Percentiles rank a stretch among this genome's conserved stretches.
Conservation (phyloP, 2,797 vertebrate species). For the Urophycis tenuis region DNA sequence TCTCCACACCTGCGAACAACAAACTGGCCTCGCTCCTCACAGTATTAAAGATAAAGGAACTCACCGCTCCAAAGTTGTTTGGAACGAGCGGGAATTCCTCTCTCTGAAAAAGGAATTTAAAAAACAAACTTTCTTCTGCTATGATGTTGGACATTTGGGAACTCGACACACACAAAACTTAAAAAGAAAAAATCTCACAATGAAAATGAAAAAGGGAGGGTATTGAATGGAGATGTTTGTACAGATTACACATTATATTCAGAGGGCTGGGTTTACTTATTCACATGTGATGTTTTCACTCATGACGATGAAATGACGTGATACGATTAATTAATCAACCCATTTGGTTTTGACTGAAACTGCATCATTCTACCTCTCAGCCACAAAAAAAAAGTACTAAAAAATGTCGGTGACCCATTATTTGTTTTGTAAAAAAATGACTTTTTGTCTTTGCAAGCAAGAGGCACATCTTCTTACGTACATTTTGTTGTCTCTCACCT, state of each 20-base stretch:
- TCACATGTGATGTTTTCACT: constrained; percentile 65
- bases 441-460: constrained; percentile 64
- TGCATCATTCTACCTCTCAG: constrained; percentile 85
- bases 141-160: constrained; percentile 73
- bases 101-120: constrained; percentile 33
- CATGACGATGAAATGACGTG: constrained; percentile 61
- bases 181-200: constrained; percentile 63
- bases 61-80: constrained; percentile 46
- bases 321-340: constrained; percentile 61
- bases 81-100: constrained; percentile 55
- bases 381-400: constrained; percentile 60
- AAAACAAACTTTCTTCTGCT: constrained; percentile 63
- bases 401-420: constrained; percentile 65
- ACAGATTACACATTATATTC: constrained; percentile 71
- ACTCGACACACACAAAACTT: constrained; percentile 61
- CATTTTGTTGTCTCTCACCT: constrained; percentile 70
- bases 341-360: constrained; percentile 64
- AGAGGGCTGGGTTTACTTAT: constrained; percentile 74
- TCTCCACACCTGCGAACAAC: constrained; percentile 53
- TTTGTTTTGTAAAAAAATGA: constrained; percentile 71
- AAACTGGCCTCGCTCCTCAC: constrained; percentile 64
- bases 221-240: constrained; percentile 65
- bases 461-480: constrained; percentile 69
- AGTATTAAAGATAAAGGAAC: constrained; percentile 62
- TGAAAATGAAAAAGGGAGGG: constrained; percentile 49